phyloP scores from a whole-genome alignment of 2,797 vertebrate genomes.

The Lophura swinhoii region DNA sequence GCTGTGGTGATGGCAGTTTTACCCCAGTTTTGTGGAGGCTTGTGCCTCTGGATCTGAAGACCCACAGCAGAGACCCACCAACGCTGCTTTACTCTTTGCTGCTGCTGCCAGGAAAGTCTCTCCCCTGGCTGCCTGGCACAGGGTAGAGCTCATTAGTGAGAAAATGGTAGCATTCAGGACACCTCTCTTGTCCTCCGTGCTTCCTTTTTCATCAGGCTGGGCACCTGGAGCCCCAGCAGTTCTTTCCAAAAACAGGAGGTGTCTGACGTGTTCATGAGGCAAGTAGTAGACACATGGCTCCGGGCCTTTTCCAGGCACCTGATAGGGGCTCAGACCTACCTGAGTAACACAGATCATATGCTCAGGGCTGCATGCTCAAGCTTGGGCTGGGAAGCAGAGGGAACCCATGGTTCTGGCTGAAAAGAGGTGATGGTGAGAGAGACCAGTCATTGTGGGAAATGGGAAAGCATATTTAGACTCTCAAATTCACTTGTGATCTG shows the following conservation, averaged over 20 bases:
- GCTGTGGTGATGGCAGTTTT: not conserved
- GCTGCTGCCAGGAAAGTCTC: not conserved
- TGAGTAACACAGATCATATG: fast-evolving
- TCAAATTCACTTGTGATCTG: not conserved
- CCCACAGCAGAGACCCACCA: not conserved
- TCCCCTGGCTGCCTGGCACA: fast-evolving
- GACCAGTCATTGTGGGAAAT: not conserved
- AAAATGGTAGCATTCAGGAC: not conserved
- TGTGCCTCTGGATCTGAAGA: not conserved
- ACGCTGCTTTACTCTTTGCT: not conserved
- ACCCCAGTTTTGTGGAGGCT: fast-evolving
- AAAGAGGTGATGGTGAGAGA: not conserved
- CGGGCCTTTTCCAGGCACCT: not conserved
- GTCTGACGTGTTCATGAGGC: fast-evolving
- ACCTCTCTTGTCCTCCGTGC: fast-evolving
- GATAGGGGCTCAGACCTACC: not conserved
- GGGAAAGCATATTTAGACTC: not conserved
- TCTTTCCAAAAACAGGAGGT: not conserved
- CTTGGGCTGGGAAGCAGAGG: not conserved
- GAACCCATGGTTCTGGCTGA: not conserved
- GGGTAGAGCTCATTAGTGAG: not conserved
- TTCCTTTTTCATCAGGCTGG: not conserved
- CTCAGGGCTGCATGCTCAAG: not conserved
- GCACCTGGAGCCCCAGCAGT: fast-evolving
- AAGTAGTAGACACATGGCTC: fast-evolving